phyloP scores from a whole-genome alignment of 2,888 invertebrate species.

The Lasioglossum zephyrum region DNA sequence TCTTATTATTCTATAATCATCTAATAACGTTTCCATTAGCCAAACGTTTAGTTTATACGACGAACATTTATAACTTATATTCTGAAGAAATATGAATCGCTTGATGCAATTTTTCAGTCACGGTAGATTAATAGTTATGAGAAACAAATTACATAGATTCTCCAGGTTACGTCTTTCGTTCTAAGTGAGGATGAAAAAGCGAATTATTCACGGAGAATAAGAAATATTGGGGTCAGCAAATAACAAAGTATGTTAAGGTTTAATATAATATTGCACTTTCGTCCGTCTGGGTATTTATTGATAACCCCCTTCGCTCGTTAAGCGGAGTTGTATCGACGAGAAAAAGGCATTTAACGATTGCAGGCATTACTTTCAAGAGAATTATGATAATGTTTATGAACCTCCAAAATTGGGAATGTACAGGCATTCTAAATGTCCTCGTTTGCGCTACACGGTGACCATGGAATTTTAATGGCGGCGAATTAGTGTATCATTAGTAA shows the following conservation, averaged over 20 bases:
- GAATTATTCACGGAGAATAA: not conserved
- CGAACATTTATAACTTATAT: not conserved
- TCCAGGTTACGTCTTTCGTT: not conserved
- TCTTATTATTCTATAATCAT: not conserved
- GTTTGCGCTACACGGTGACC: conserved; percentile 23
- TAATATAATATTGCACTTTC: not conserved
- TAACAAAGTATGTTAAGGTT: not conserved
- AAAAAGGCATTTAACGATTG: not conserved
- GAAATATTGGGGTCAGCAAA: not conserved
- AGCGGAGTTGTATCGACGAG: not conserved
- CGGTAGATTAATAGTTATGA: not conserved
- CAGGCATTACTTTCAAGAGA: not conserved
- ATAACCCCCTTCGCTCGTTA: not conserved
- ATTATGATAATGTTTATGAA: not conserved
- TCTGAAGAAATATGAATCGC: not conserved
- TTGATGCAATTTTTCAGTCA: not conserved
- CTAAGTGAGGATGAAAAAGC: not conserved
- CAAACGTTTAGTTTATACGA: not conserved
- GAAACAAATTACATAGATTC: not conserved
- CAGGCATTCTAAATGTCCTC: not conserved
- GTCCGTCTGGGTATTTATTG: not conserved
- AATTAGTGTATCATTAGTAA: conserved; percentile 32
- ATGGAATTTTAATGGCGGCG: conserved; percentile 36
- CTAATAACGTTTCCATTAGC: not conserved
- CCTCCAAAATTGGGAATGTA: conserved; percentile 1